phyloP scores from a whole-genome alignment of 2,113 vertebrate genomes.

The Felis catus region F.catus_Fca126_mat1.0 CM031411.1:69428501-69429000 shows the following conservation, averaged over 20 bases:
- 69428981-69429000: background rate
- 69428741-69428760: background rate
- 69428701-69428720: background rate
- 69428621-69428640: constrained; percentile 18
- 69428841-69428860: background rate
- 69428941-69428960: background rate
- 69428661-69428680: background rate
- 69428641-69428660: background rate
- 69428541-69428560: background rate
- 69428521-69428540: background rate
- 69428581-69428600: background rate
- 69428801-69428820: background rate
- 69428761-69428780: background rate
- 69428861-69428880: background rate
- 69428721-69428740: background rate
- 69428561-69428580: constrained; percentile 1
- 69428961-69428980: background rate
- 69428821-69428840: background rate
- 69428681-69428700: background rate
- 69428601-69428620: background rate
- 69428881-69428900: background rate
- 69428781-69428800: constrained; percentile 26
- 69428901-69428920: background rate
- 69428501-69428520: background rate
- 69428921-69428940: background rate